Base-by-base conservation (phyloP, 1,140 invertebrate genomes). In the Lasaia peninsularis region DNA sequence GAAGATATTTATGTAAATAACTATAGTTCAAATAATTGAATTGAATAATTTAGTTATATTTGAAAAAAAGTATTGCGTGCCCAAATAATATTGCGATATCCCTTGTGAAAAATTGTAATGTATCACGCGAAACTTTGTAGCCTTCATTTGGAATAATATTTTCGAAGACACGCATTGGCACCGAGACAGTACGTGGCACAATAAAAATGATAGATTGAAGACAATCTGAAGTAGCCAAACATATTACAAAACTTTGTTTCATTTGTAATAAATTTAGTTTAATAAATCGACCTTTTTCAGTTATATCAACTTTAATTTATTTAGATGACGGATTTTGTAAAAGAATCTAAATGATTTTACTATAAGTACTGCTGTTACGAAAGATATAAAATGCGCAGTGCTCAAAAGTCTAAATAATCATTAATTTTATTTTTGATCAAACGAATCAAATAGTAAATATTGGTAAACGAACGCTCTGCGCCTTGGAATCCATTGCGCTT, bases 401-500 rank as follows among this genome's bases (percentile, higher is more conserved):
- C 24, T 28, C 24, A 28, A 28, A 28, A 28, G 24, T 44, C 37
- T 18, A 20, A 44, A 20, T 10, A 44, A 44, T 20, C 37, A 20
- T 20, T 9, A 20, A 20, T 18, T 44, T 44, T 44, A 44, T 44
- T 44, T 44, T 11, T 18, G 37, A 18, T 20, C 37, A 44, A 44
- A 44, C 37, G 37, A 10, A 18, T 20, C 14, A 14, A 44, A 18
- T 16, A 44, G 37, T 20, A 44, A 44, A 44, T 55, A 55, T 34
- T 31, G 12, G 31, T 51, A 51, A 32, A 51, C 50, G 50, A 52
- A 65, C 60, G 59, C 44, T 50, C 48, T 48, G 34, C 48, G 33
- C 50, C 35, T 49, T 32, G 51, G 60, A 65, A 72, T 58, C 52
- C 56, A 50, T 50, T 56, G 59, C 58, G 62, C 60, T 67, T 56